Evolutionary conservation across 2,888 invertebrate genomes (phyloP).

Genomic region (Abrostola triplasia): DNA sequence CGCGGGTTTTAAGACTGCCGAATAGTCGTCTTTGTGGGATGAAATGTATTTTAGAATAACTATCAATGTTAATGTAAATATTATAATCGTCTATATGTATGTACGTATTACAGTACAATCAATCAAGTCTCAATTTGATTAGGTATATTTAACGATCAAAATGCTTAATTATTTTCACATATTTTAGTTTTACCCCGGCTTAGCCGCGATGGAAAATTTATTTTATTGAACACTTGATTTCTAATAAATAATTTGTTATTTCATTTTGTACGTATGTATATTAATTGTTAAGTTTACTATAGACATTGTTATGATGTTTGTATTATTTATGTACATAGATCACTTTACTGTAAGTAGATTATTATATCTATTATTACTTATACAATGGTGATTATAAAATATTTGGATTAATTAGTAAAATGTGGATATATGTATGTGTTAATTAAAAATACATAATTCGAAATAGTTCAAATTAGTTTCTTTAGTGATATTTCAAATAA

Average conservation of each 20-base stretch:
- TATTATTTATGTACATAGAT: conserved; percentile 86
- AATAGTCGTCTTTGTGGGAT: conserved; percentile 50
- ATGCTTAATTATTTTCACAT: conserved; percentile 49
- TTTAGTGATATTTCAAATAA: conserved; percentile 66
- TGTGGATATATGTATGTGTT: conserved; percentile 68
- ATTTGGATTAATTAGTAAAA: conserved; percentile 72
- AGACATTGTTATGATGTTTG: conserved; percentile 84
- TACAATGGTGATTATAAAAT: conserved; percentile 66
- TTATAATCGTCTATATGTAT: conserved; percentile 53
- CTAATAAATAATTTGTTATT: conserved; percentile 71
- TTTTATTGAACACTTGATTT: conserved; percentile 41
- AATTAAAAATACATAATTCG: conserved; percentile 59
- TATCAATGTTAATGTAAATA: conserved; percentile 70
- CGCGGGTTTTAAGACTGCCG: conserved; percentile 67
- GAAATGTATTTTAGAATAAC: conserved; percentile 61
- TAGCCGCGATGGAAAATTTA: conserved; percentile 46
- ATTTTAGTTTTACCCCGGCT: conserved; percentile 52
- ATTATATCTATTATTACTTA: conserved; percentile 72
- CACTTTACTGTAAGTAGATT: conserved; percentile 71
- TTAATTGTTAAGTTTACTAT: conserved; percentile 84
- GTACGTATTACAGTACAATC: conserved; percentile 55
- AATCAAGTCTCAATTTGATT: conserved; percentile 44
- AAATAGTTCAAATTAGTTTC: conserved; percentile 82
- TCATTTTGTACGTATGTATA: conserved; percentile 82
- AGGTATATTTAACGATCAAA: conserved; percentile 57